Evolutionary conservation across 2,888 invertebrate genomes (phyloP), one percentile per base, ranked within the genome.

Genomic region (Coronaproctus castanopsis): DNA sequence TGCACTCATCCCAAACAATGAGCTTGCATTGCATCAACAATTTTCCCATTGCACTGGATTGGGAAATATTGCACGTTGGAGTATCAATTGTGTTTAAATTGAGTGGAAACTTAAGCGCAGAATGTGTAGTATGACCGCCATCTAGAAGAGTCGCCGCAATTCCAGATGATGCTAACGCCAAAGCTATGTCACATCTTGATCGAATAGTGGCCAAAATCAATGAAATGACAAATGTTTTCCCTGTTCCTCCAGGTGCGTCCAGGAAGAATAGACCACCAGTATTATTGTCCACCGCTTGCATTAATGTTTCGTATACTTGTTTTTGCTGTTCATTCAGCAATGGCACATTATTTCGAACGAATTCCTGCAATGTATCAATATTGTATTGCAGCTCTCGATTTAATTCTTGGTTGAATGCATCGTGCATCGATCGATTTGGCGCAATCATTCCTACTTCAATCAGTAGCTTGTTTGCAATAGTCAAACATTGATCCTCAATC

Each of bases 61-160:
- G 67, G 2, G 55, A 57, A 53, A 71, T 67, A 54, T 69, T 70
- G 63, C 71, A 72, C 3, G 62, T 63, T 62, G 70, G 66, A 18
- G 55, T 64, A 62, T 68, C 66, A 55, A 51, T 66, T 2, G 1
- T 62, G 50, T 63, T 62, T 22, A 71, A 54, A 54, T 71, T 67
- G 24, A 73, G 62, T 51, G 70, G 70, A 60, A 72, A 63, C 60
- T 71, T 71, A 1, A 73, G 65, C 24, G 66, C 64, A 10, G 69
- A 70, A 67, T 73, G 72, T 10, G 70, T 70, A 49, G 71, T 73
- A 63, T 68, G 56, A 8, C 69, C 70, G 18, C 65, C 65, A 53
- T 68, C 65, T 19, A 75, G 62, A 24, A 74, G 66, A 20, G 70
- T 73, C 2, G 73, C 71, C 21, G 72, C 72, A 61, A 75, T 73